Conservation (phyloP, 2,888 invertebrate genomes). For the Rhopalosiphum nymphaeae region DNA sequence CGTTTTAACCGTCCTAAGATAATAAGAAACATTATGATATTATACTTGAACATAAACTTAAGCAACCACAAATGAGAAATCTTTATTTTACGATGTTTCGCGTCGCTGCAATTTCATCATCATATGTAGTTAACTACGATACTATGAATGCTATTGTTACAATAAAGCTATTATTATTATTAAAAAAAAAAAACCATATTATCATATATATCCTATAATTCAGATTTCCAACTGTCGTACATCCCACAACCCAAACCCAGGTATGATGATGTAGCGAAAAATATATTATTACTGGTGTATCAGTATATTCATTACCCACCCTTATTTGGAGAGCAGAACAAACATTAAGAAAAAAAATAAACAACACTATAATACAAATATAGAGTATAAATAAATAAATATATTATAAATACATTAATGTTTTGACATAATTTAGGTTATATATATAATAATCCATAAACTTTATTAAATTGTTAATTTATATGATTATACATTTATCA, state of each 20-base stretch:
- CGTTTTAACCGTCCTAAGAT: neutral
- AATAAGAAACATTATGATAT: neutral
- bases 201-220: neutral
- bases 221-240: neutral
- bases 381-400: no score
- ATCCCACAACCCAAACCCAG: neutral
- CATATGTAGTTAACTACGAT: neutral
- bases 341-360: neutral
- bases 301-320: neutral
- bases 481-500: no score
- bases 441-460: neutral
- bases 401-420: neutral
- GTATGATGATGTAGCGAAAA: neutral
- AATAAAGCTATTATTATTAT: no score
- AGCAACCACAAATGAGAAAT: neutral
- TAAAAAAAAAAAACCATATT: neutral
- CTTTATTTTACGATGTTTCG: neutral
- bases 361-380: no score
- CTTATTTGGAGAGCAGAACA: neutral
- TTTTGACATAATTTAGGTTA: neutral
- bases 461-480: no score
- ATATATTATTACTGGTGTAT: neutral
- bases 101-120: neutral
- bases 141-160: no score
- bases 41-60: neutral